These are phyloP conservation scores for Clivina fossor DNA, from an alignment of 2,888 invertebrate genomes.

Conservation along the genomic window DNA sequence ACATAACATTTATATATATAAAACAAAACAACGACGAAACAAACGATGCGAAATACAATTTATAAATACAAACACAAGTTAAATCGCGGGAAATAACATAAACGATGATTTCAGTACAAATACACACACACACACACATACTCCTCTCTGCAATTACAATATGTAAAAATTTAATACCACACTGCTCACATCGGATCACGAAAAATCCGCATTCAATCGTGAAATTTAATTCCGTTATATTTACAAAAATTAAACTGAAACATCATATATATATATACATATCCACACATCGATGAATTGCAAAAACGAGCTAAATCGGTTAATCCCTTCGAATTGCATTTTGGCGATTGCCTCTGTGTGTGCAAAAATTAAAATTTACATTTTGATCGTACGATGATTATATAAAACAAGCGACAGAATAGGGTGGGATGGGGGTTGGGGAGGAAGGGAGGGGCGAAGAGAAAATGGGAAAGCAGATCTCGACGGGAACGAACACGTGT, in stretches of 20 bases:
- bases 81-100: no score
- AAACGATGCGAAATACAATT: not conserved
- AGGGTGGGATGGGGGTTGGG: not conserved
- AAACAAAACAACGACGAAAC: not conserved
- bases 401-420: not conserved
- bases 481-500: slow-evolving; percentile 18
- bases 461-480: no score
- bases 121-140: no score
- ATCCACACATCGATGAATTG: not conserved
- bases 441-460: not conserved
- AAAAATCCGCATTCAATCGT: slow-evolving; percentile 30
- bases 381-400: slow-evolving; percentile 9
- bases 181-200: slow-evolving; percentile 22
- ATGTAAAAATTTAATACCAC: slow-evolving; percentile 25
- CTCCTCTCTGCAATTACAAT: no score
- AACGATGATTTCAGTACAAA: no score
- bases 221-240: slow-evolving; percentile 32
- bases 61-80: not conserved
- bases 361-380: slow-evolving; percentile 21
- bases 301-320: slow-evolving; percentile 21
- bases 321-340: slow-evolving; percentile 32
- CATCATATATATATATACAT: slow-evolving; percentile 15
- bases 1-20: no score
- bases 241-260: slow-evolving; percentile 32
- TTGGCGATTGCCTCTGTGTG: no score